Evolutionary conservation across 2,113 vertebrate species (phyloP), one percentile per base, ranked within the genome.

Genomic region (Etheostoma spectabile): DNA sequence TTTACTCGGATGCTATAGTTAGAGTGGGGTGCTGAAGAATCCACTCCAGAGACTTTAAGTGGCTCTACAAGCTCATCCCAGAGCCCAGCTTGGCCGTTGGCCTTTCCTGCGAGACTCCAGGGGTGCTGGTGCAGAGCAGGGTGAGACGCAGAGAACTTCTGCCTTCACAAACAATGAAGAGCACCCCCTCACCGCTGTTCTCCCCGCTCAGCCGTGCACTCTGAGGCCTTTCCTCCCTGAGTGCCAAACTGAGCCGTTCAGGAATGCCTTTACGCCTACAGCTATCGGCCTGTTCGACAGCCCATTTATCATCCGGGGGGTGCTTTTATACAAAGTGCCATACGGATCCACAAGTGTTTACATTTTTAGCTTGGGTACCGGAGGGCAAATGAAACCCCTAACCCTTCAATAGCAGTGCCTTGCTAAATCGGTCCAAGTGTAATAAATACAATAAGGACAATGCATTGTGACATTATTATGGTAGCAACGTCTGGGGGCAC

Each of bases 171-270:
- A 89, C 85, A 87, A 85, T 78, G 80, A 87, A 68, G 83, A 78
- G 59, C 67, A 69, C 53, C 42, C 72, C 61, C 85, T 74, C 42
- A 8, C 24, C 1, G 33, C 74, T 79, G 89, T 88, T 65, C 84
- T 90, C 89, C 89, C 85, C 68, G 86, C 83, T 89, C 88, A 87
- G 79, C 83, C 57, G 69, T 79, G 89, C 84, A 83, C 85, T 86
- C 80, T 57, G 80, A 10, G 81, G 69, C 79, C 73, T 78, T 74
- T 71, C 79, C 83, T 83, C 80, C 83, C 86, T 13, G 51, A 84
- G 84, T 79, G 82, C 88, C 69, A 83, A 85, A 88, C 84, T 30
- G 51, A 86, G 80, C 63, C 85, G 74, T 85, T 88, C 79, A 92
- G 82, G 78, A 86, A 81, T 81, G 55, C 76, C 84, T 85, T 80